phyloP scores from a whole-genome alignment of 1,140 invertebrate species.

The Rhopalosiphum padi region DNA sequence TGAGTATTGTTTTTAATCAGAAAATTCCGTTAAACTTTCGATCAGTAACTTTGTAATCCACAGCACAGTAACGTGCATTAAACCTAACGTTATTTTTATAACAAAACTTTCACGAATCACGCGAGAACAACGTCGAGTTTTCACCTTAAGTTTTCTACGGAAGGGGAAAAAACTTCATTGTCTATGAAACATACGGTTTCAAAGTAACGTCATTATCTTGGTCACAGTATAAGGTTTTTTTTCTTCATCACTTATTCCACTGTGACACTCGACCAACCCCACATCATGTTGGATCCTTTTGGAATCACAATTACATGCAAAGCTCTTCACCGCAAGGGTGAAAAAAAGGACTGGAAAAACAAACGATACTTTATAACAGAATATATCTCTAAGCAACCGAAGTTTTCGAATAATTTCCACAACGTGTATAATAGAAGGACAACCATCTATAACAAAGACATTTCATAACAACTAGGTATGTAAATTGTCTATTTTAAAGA shows the following conservation, averaged over 20 bases:
- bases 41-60: conserved; percentile 12
- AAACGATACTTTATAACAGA: conserved; percentile 16
- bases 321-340: conserved; percentile 1
- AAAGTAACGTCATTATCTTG: conserved; percentile 45
- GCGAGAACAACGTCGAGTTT: conserved; percentile 31
- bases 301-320: conserved; percentile 45
- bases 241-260: conserved; percentile 33
- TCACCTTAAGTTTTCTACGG: neutral
- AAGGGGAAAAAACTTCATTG: neutral
- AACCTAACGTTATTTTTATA: conserved; percentile 47
- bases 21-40: conserved; percentile 14
- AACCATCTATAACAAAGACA: neutral
- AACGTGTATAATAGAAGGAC: neutral
- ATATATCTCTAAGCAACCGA: neutral
- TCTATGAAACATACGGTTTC: conserved; percentile 32
- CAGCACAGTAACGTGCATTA: neutral
- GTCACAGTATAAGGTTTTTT: conserved; percentile 10
- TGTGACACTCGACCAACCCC: conserved; percentile 41
- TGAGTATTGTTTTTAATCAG: conserved; percentile 44
- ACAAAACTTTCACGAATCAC: conserved; percentile 34
- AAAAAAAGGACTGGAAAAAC: conserved; percentile 29
- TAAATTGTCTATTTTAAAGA: neutral
- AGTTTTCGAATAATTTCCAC: conserved; percentile 27
- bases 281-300: neutral
- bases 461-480: neutral